Conservation (phyloP, 2,888 invertebrate genomes). For the Latrodectus hesperus region DNA sequence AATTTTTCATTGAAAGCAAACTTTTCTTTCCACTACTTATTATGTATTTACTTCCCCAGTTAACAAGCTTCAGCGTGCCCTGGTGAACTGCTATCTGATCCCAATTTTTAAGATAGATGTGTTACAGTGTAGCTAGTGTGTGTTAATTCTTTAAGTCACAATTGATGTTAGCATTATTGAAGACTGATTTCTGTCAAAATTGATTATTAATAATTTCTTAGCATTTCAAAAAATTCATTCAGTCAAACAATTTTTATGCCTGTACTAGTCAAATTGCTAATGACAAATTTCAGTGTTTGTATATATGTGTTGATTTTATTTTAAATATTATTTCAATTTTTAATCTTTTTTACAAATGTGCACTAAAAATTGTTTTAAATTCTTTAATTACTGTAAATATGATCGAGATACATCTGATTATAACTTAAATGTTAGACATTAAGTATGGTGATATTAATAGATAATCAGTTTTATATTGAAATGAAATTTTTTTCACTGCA, state of each 20-base stretch:
- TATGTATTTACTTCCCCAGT: background rate
- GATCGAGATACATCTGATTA: too few relatives aligned
- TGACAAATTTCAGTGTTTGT: constrained; percentile 43
- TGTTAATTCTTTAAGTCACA: background rate
- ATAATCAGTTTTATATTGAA: too few relatives aligned
- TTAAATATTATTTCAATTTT: constrained; percentile 27
- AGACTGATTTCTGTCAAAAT: background rate
- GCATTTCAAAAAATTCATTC: background rate
- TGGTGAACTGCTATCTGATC: background rate
- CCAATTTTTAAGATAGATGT: background rate
- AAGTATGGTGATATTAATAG: too few relatives aligned
- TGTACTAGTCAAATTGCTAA: constrained; percentile 57
- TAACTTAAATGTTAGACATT: too few relatives aligned
- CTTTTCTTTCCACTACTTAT: background rate
- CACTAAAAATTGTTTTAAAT: too few relatives aligned
- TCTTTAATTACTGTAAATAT: too few relatives aligned
- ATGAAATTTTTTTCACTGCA: too few relatives aligned
- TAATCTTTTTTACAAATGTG: constrained; percentile 22
- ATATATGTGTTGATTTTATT: background rate
- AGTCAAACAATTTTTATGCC: constrained; percentile 4
- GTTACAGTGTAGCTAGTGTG: background rate
- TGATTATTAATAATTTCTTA: background rate
- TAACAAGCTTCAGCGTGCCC: background rate
- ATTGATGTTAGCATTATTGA: background rate
- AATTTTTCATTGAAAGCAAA: constrained; percentile 5